Evolutionary conservation across 2,888 invertebrate species (phyloP), one percentile per base, ranked within the genome.

Genomic region (Atrina japonica): DNA sequence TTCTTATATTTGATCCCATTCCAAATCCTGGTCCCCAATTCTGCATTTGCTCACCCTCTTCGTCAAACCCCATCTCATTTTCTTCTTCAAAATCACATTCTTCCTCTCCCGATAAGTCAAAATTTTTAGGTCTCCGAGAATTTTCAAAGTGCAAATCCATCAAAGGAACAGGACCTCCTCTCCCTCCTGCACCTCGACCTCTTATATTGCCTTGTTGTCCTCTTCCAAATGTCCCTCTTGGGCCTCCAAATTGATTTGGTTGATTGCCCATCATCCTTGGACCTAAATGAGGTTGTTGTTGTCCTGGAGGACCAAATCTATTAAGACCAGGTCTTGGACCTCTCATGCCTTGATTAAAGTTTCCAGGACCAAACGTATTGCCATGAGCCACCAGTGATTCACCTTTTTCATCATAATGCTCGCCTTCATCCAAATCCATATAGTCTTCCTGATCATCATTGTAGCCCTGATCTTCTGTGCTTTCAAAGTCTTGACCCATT

Each of bases 121-220:
- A 52, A 11, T 5, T 41, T 35, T 40, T 40, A 30, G 7, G 40
- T 16, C 40, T 40, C 18, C 43, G 60, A 14, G 61, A 47, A 25
- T 68, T 61, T 21, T 59, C 65, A 43, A 71, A 66, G 14, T 50
- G 18, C 23, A 73, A 45, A 35, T 59, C 68, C 68, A 73, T 68
- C 61, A 73, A 47, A n/a, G 73, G 60, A 14, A 73, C 53, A 50
- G 73, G 73, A 16, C 73, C 68, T 18, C 75, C 61, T 49, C 6
- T 7, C 5, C 69, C 77, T 52, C 75, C 61, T 49, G 35, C 5
- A 35, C 69, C 77, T 52, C 74, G 55, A 16, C 77, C 77, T 53
- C 52, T 60, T 40, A 63, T 53, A 14, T 64, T 55, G 25, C 63
- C 58, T 41, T 59, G 14, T 23, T 61, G 5, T 35, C 70, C 65